phyloP scores from a whole-genome alignment of 2,113 vertebrate species.

The Eclectus roratus region DNA sequence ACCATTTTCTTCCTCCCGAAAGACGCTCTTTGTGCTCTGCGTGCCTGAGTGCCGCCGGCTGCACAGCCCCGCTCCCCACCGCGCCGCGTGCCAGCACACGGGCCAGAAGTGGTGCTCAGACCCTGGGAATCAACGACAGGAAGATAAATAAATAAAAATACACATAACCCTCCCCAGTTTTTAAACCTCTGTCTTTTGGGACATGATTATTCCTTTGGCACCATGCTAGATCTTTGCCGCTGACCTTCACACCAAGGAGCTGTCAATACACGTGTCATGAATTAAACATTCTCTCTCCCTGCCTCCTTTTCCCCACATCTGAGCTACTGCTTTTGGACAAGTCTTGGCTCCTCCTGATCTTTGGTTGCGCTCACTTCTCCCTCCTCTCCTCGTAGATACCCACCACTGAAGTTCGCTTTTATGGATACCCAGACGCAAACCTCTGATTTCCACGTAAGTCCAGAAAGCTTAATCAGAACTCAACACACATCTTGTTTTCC shows the following conservation, averaged over 20 bases:
- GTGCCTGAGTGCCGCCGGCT: not conserved
- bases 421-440: not conserved
- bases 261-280: not conserved
- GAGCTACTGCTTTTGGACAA: not conserved
- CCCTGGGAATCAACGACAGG: not conserved
- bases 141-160: not conserved
- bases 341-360: not conserved
- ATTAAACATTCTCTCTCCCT: not conserved
- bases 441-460: not conserved
- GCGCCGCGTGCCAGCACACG: not conserved
- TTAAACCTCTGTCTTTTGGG: not conserved
- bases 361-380: not conserved
- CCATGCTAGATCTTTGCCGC: not conserved
- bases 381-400: not conserved
- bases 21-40: not conserved
- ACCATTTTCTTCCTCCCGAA: fast-evolving
- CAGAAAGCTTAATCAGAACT: not conserved
- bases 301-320: not conserved
- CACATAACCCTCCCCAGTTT: too few relatives aligned
- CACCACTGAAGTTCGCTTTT: not conserved
- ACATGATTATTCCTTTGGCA: not conserved
- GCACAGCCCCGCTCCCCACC: not conserved
- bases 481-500: not conserved
- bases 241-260: not conserved
- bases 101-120: not conserved